Evolutionary conservation across 2,113 vertebrate genomes (phyloP).

Genomic region (Hypomesus transpacificus): DNA sequence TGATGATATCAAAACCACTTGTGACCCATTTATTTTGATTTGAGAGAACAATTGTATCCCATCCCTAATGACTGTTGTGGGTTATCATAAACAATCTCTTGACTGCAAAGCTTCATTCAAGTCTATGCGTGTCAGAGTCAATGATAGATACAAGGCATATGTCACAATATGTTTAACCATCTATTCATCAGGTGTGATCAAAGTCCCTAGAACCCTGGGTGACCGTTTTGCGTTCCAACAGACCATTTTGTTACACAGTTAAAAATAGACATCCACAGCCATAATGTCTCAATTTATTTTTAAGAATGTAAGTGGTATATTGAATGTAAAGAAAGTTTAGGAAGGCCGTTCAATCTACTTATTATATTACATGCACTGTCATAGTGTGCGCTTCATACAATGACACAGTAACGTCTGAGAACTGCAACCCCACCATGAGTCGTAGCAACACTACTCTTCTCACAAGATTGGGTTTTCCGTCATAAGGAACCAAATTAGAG

Average conservation of each 20-base stretch:
- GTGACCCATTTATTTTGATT: slow-evolving; percentile 79
- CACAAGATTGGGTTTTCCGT: slow-evolving; percentile 20
- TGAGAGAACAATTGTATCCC: slow-evolving; percentile 71
- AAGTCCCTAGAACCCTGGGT: too few relatives aligned
- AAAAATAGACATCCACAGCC: background rate
- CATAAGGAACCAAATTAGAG: slow-evolving; percentile 58
- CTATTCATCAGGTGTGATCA: slow-evolving; percentile 35
- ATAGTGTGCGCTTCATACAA: slow-evolving; percentile 29
- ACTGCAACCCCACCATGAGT: slow-evolving; percentile 16
- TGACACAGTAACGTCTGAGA: slow-evolving; percentile 36
- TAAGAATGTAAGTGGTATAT: background rate
- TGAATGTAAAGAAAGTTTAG: background rate
- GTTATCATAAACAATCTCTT: slow-evolving; percentile 64
- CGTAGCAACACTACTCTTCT: slow-evolving; percentile 37
- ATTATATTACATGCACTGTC: slow-evolving; percentile 57
- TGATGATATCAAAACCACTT: slow-evolving; percentile 76
- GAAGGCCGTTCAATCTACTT: slow-evolving; percentile 38
- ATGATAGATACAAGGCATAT: slow-evolving; percentile 14
- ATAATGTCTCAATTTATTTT: background rate
- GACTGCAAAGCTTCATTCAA: slow-evolving; percentile 16
- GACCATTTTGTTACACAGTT: background rate
- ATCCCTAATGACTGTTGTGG: slow-evolving; percentile 64
- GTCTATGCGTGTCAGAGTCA: slow-evolving; percentile 33
- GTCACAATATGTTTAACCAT: slow-evolving; percentile 12
- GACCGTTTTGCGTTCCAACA: too few relatives aligned